Evolutionary conservation across 2,797 vertebrate species (phyloP).

Genomic region (Aplochiton taeniatus): DNA sequence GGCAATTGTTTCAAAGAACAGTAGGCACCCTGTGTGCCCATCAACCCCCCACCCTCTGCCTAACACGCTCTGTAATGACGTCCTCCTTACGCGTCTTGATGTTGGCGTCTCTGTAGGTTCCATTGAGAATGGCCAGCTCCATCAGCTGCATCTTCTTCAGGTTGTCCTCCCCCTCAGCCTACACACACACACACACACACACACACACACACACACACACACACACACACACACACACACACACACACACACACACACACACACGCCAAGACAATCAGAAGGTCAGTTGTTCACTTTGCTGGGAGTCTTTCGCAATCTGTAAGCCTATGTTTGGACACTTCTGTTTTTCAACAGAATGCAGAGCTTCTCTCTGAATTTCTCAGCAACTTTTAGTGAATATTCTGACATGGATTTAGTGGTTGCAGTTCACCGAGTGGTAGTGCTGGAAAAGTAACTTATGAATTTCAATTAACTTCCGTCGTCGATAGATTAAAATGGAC

Average conservation of each 20-base stretch:
- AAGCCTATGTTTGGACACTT: no score
- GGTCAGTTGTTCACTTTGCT: background rate
- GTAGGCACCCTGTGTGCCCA: slow-evolving; percentile 54
- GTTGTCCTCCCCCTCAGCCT: slow-evolving; percentile 99
- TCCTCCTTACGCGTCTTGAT: slow-evolving; percentile 96
- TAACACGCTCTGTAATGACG: slow-evolving; percentile 55
- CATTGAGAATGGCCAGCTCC: slow-evolving; percentile 98
- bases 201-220: slow-evolving; percentile 8
- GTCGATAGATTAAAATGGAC: background rate
- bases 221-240: slow-evolving; percentile 26
- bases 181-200: slow-evolving; percentile 26
- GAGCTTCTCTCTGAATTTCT: no score
- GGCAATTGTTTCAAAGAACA: slow-evolving; percentile 62
- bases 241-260: slow-evolving; percentile 10
- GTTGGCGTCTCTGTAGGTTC: slow-evolving; percentile 99
- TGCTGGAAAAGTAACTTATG: no score
- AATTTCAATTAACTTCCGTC: no score
- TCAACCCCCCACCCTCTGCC: slow-evolving; percentile 37
- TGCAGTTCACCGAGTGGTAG: no score
- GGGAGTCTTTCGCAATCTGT: no score
- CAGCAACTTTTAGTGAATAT: no score
- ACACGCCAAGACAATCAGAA: slow-evolving; percentile 26
- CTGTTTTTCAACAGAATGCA: no score
- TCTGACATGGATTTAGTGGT: no score
- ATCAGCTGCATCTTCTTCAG: slow-evolving; percentile 99